Evolutionary conservation across 2,888 invertebrate species (phyloP).

Genomic region (Macrophya annulata): DNA sequence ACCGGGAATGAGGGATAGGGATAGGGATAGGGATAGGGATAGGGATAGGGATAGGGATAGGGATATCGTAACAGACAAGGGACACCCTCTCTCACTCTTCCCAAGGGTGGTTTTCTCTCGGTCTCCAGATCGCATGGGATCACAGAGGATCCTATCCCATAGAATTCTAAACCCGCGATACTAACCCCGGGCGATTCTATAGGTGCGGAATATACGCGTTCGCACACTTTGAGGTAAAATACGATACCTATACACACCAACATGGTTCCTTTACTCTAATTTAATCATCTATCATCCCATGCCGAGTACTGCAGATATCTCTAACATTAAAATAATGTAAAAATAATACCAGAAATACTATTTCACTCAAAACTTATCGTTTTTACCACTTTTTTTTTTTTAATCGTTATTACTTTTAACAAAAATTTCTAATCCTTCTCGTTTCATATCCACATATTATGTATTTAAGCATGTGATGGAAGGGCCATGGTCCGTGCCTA

Average conservation of each 20-base stretch:
- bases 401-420: not conserved
- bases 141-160: conserved; percentile 50
- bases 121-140: conserved; percentile 49
- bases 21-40: conserved; percentile 40
- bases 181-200: conserved; percentile 47
- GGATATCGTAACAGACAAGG: conserved; percentile 30
- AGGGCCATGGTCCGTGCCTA: not conserved
- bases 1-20: conserved; percentile 43
- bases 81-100: conserved; percentile 3
- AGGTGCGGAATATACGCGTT: conserved; percentile 37
- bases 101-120: conserved; percentile 31
- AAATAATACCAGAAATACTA: too few species aligned
- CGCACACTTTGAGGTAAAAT: not conserved
- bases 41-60: conserved; percentile 32
- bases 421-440: not conserved
- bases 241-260: not conserved
- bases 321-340: too few species aligned
- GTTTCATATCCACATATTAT: not conserved
- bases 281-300: too few species aligned
- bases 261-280: not conserved
- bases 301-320: too few species aligned
- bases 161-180: conserved; percentile 51
- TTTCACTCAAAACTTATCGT: too few species aligned
- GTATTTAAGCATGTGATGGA: not conserved
- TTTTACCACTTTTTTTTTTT: too few species aligned